Percentiles rank a stretch among this genome's conserved stretches.
Evolutionary conservation across 2,888 invertebrate species (phyloP).

Genomic region (Bhutanitis thaidina): DNA sequence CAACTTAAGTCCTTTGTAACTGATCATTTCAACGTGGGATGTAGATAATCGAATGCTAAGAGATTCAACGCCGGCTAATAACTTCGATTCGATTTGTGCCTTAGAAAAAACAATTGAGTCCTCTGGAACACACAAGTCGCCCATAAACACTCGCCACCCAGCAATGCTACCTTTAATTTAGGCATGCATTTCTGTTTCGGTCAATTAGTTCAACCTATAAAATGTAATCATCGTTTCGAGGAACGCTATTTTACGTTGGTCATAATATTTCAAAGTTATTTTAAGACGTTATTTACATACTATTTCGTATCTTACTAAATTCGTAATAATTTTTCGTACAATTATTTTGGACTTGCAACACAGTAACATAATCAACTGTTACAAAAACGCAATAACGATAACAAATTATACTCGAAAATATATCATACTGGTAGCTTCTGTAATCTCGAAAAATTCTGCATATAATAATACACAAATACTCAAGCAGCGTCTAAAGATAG

Average conservation of each 20-base stretch:
- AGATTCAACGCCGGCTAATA: constrained; percentile 15
- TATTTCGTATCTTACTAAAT: too few species aligned
- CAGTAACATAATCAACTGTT: too few species aligned
- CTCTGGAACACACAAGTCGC: constrained; percentile 49
- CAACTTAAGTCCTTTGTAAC: constrained; percentile 9
- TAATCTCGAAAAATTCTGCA: too few species aligned
- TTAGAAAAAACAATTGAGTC: constrained; percentile 20
- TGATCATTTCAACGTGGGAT: constrained; percentile 3
- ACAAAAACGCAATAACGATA: too few species aligned
- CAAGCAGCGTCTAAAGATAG: too few species aligned
- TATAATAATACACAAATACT: too few species aligned
- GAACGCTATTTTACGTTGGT: constrained; percentile 13
- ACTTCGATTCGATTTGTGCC: constrained; percentile 19
- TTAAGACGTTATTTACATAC: neutral
- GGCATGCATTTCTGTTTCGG: constrained; percentile 22
- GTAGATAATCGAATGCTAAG: constrained; percentile 14
- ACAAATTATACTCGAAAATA: too few species aligned
- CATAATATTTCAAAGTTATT: neutral
- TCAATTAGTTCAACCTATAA: constrained; percentile 25
- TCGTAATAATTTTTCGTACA: too few species aligned
- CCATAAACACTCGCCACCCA: constrained; percentile 49
- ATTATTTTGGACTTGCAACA: too few species aligned
- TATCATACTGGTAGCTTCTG: too few species aligned
- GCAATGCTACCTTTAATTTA: constrained; percentile 38
- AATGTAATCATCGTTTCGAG: constrained; percentile 18